Conservation (phyloP, 2,797 vertebrate genomes). For the Diglossa cyanea region DNA sequence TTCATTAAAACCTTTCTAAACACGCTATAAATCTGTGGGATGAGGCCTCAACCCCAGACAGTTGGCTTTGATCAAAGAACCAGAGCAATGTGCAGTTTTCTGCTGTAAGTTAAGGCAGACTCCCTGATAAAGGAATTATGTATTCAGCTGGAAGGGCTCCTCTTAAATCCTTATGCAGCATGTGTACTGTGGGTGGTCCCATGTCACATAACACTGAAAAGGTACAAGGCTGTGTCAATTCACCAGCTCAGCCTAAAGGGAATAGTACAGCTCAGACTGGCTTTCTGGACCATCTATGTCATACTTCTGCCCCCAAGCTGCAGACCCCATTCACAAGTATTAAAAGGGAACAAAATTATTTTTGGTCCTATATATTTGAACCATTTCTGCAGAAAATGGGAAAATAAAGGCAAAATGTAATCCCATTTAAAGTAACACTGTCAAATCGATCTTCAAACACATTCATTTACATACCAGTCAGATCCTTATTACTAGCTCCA, state of each 20-base stretch:
- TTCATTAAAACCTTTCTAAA: not conserved
- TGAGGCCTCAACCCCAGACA: not conserved
- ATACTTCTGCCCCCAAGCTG: not conserved
- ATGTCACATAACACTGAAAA: not conserved
- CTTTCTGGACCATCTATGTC: not conserved
- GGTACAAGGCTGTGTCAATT: not conserved
- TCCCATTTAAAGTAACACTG: not conserved
- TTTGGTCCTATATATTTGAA: not conserved
- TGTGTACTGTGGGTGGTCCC: fast-evolving
- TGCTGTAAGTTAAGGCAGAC: not conserved
- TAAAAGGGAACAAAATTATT: not conserved
- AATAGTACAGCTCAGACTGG: not conserved
- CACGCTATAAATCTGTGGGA: not conserved
- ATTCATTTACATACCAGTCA: not conserved
- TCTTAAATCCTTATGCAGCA: not conserved
- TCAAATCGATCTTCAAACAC: not conserved
- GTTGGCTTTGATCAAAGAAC: not conserved
- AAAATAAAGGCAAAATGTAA: not conserved
- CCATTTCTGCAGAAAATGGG: not conserved
- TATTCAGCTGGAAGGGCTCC: not conserved
- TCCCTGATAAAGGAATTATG: not conserved
- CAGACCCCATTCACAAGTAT: not conserved
- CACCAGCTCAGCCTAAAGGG: not conserved
- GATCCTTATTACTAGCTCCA: not conserved
- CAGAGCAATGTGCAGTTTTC: not conserved